Base-by-base conservation (phyloP, 1,140 invertebrate genomes). In the Trachymyrmex septentrionalis region DNA sequence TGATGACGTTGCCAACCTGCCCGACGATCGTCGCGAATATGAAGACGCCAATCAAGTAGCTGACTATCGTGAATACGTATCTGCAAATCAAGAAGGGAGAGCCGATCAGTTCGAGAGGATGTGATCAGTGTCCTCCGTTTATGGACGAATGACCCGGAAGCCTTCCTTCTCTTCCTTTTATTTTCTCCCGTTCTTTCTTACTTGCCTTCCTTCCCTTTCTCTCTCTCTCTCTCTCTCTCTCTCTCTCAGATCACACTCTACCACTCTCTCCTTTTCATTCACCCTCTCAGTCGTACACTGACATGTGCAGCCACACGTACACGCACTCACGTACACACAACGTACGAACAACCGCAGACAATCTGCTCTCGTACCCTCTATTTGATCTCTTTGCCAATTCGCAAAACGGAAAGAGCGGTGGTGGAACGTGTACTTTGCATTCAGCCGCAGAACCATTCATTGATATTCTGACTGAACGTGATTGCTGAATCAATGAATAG, bases 21-120 rank as follows among this genome's bases (percentile, higher is more conserved):
- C 99, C 99, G 24, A 99, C 99, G 92, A 99, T 99, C 16, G 98
- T 99, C n/a, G 99, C 98, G 95, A 99, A 99, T 94, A 99, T 99
- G 96, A 99, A 99, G 53, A 99, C 98, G 80, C 99, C 99, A 92
- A 99, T 99, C 88, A 99, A 96, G 95, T 99, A 99, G 95, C 98
- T 99, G 88, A 99, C 97, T 93, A 99, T 99, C 77, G 98, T 99
- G 95, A 99, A 99, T 92, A 99, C 96, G 95, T 99, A 99, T 96
- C 99, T 99, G 96, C 72, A 96, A 96, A 94, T 92, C 92, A 92
- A 61, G 91, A 91, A 91, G 88, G 89, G 77, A 94, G 85, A 91
- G 77, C 85, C 89, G 86, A 93, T 94, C 91, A 94, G 93, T 94
- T 87, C 87, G 86, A 86, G 84, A 53, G 72, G 77, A 80, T 88